Conservation (phyloP, 1,140 invertebrate genomes). For the Drosophila chauvacae region DNA sequence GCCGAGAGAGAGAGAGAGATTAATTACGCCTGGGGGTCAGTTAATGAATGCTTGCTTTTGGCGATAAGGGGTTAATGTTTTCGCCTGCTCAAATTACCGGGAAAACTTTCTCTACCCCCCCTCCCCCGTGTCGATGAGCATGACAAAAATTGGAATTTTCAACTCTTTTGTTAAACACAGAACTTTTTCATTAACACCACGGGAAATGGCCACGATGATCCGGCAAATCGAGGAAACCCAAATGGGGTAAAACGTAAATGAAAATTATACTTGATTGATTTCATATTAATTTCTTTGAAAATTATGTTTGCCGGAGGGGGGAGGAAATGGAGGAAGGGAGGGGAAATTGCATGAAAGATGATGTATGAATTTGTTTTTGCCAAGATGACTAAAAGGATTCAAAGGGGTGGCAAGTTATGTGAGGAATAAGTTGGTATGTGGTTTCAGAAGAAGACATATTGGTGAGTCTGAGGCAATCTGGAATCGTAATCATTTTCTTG, state of each 20-base stretch:
- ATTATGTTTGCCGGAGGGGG: slow-evolving; percentile 34
- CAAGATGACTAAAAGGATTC: slow-evolving; percentile 21
- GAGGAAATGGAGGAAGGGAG: slow-evolving; percentile 11
- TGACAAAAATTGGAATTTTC: slow-evolving; percentile 65
- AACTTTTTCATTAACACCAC: slow-evolving; percentile 72
- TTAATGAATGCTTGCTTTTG: slow-evolving; percentile 67
- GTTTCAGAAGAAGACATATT: neutral
- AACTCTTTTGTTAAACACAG: slow-evolving; percentile 42
- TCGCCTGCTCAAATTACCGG: slow-evolving; percentile 68
- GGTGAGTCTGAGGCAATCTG: too few relatives aligned
- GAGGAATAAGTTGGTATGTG: neutral
- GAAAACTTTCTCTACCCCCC: slow-evolving; percentile 19
- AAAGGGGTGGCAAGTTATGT: too few relatives aligned
- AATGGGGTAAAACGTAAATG: slow-evolving; percentile 46
- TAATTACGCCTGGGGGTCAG: slow-evolving; percentile 70
- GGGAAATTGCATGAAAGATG: slow-evolving; percentile 43
- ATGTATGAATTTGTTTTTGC: slow-evolving; percentile 33
- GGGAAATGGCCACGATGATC: slow-evolving; percentile 43
- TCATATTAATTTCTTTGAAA: slow-evolving; percentile 73
- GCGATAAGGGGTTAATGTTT: slow-evolving; percentile 77
- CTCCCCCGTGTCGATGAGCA: slow-evolving; percentile 42
- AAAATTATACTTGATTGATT: slow-evolving; percentile 77
- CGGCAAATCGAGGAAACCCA: slow-evolving; percentile 34
- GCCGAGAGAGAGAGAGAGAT: slow-evolving; percentile 55
- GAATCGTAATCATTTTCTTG: too few relatives aligned